A percentile compares a stretch with the other conserved stretches of the same genome.
phyloP scores from a whole-genome alignment of 2,113 vertebrate genomes.

The Paracanthobrama guichenoti region DNA sequence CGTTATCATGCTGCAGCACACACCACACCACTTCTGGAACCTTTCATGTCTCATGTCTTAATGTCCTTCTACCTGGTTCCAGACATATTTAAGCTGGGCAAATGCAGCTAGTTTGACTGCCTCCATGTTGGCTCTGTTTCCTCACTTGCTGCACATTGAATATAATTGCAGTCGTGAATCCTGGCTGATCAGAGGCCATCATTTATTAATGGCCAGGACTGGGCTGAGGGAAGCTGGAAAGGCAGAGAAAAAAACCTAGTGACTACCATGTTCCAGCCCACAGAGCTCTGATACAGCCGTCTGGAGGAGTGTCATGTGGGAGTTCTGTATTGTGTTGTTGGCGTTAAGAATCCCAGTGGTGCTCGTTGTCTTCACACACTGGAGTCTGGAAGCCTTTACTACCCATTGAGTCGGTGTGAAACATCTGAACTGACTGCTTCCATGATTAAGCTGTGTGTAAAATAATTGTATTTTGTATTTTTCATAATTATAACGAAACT shows the following conservation, averaged over 20 bases:
- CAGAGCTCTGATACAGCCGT: conserved; percentile 21
- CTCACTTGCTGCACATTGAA: conserved; percentile 55
- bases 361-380: conserved; percentile 26
- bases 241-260: conserved; percentile 4
- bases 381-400: conserved; percentile 20
- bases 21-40: conserved; percentile 41
- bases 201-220: conserved; percentile 67
- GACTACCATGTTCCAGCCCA: conserved; percentile 51
- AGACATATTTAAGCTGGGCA: conserved; percentile 37
- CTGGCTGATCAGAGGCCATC: conserved; percentile 57
- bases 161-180: conserved; percentile 64
- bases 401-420: background rate
- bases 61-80: conserved; percentile 50
- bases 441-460: background rate
- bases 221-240: conserved; percentile 53
- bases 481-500: too few relatives aligned
- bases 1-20: conserved; percentile 54
- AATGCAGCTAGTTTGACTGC: conserved; percentile 54
- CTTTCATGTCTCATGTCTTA: conserved; percentile 42
- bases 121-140: conserved; percentile 45
- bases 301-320: conserved; percentile 21
- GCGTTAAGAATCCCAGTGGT: conserved; percentile 30
- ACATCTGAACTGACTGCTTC: background rate
- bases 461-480: too few relatives aligned
- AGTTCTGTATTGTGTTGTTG: conserved; percentile 28